Conservation (phyloP, 92 coral and sea anemone genomes). For the Scolanthus callimorphus region DNA sequence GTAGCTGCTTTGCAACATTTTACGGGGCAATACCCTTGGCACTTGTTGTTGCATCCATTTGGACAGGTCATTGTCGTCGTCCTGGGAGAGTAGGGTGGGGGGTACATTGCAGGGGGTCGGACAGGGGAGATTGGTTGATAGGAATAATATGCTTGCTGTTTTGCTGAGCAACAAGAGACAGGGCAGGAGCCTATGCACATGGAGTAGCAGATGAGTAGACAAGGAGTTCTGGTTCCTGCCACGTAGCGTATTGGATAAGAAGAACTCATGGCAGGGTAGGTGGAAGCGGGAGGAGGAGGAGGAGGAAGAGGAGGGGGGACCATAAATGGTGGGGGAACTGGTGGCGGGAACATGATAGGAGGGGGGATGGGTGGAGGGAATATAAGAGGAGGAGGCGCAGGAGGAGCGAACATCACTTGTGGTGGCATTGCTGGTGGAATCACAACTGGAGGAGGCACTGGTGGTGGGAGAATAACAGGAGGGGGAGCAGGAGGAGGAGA, state of each 20-base stretch:
- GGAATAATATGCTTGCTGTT: conserved; percentile 24
- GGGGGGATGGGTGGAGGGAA: conserved; percentile 4
- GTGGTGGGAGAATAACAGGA: conserved; percentile 19
- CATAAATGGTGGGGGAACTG: conserved; percentile 7
- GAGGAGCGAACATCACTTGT: neutral
- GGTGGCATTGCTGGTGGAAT: neutral
- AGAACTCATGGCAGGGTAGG: too few relatives aligned
- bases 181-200: conserved; percentile 86
- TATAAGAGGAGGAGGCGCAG: conserved; percentile 15
- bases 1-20: conserved; percentile 59
- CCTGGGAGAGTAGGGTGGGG: conserved; percentile 5
- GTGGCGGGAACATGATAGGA: neutral
- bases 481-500: conserved; percentile 13
- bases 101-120: conserved; percentile 14
- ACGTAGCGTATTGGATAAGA: neutral
- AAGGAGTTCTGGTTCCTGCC: conserved; percentile 11
- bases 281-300: neutral
- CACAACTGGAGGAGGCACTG: conserved; percentile 30
- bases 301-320: neutral
- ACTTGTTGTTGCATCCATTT: conserved; percentile 37
- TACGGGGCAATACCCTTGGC: conserved; percentile 71
- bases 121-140: conserved; percentile 16
- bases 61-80: conserved; percentile 49
- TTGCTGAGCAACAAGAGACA: conserved; percentile 60
- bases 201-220: conserved; percentile 60